phyloP scores from a whole-genome alignment of 2,888 invertebrate species.

The Athalia rosae region DNA sequence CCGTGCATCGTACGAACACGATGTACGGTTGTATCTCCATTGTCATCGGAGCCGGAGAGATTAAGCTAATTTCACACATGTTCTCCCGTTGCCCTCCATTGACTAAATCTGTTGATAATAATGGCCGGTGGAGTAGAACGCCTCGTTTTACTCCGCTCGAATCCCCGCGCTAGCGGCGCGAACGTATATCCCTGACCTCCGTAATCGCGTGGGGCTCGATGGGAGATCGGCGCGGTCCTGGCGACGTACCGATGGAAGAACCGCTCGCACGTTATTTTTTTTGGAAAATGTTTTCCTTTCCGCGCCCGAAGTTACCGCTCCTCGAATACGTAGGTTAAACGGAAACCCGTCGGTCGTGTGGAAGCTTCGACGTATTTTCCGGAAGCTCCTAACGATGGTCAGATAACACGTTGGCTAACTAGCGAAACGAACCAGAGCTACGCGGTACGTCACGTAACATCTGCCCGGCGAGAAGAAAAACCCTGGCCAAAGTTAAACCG shows the following conservation, averaged over 20 bases:
- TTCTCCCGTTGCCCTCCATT: constrained; percentile 62
- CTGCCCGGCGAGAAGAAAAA: constrained; percentile 52
- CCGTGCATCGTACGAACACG: constrained; percentile 68
- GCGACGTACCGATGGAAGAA: no score
- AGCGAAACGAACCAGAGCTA: constrained; percentile 16
- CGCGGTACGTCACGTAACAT: constrained; percentile 55
- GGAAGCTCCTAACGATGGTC: constrained; percentile 58
- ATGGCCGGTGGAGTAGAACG: constrained; percentile 3
- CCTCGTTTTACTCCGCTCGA: constrained; percentile 10
- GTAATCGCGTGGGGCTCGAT: no score
- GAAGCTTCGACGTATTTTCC: constrained; percentile 45
- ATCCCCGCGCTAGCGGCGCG: neutral
- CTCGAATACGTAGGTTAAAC: neutral
- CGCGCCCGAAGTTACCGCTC: no score
- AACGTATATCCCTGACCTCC: neutral
- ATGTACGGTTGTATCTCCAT: constrained; percentile 70
- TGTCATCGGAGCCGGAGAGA: constrained; percentile 73
- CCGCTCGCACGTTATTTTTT: no score
- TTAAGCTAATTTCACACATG: constrained; percentile 75
- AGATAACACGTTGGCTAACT: constrained; percentile 49
- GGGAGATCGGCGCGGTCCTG: no score
- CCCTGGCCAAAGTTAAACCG: constrained; percentile 23
- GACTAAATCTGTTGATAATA: constrained; percentile 44
- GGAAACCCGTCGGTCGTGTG: neutral
- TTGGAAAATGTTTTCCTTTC: no score